phyloP scores from a whole-genome alignment of 2,113 vertebrate genomes.

The Saguinus midas region DNA sequence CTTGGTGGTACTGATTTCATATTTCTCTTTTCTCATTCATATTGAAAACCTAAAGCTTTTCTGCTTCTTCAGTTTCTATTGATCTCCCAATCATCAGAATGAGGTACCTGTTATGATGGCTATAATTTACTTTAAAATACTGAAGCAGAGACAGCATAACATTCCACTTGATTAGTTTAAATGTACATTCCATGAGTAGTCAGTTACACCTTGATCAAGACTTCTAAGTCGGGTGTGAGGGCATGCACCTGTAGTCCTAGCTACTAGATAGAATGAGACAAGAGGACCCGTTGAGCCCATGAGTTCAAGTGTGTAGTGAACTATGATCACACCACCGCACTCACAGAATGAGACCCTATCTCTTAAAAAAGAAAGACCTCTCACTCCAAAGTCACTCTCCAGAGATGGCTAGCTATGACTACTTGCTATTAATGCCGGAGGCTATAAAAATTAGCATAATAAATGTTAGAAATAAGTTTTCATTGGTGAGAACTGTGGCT shows the following conservation, averaged over 20 bases:
- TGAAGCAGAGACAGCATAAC: neutral
- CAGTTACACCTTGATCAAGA: slow-evolving; percentile 3
- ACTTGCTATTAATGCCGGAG: neutral
- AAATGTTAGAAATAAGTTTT: slow-evolving; percentile 9
- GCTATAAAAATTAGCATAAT: neutral
- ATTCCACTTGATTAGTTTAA: neutral
- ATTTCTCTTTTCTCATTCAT: neutral
- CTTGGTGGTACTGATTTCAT: neutral
- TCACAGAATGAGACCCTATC: too few species aligned
- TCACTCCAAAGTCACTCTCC: neutral
- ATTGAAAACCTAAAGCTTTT: neutral
- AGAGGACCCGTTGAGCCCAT: too few species aligned
- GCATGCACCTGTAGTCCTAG: too few species aligned
- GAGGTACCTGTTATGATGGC: neutral
- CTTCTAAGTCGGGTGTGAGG: neutral
- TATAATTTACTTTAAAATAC: slow-evolving; percentile 2
- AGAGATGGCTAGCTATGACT: neutral
- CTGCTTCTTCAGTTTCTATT: slow-evolving; percentile 2
- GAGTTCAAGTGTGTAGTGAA: too few species aligned
- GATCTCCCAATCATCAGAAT: neutral
- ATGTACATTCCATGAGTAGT: neutral
- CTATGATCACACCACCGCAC: too few species aligned
- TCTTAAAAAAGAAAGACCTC: neutral
- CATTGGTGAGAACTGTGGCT: neutral
- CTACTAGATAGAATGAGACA: too few species aligned